A percentile compares a stretch with the other conserved stretches of the same genome.
Evolutionary conservation across 2,888 invertebrate genomes (phyloP).

Genomic region (Tiphia femorata): DNA sequence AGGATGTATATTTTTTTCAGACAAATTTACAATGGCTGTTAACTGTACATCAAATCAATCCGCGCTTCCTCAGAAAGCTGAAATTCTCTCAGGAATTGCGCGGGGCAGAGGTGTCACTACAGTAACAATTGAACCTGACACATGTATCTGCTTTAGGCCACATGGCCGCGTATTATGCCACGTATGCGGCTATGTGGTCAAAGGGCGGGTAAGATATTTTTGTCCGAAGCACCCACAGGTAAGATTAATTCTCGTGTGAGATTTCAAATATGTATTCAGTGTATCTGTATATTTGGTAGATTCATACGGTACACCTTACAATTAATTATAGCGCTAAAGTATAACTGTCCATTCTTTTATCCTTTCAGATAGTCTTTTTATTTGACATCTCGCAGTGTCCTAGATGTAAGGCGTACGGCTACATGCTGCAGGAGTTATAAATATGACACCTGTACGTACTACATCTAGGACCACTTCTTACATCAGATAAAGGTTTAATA

Average conservation of each 20-base stretch:
- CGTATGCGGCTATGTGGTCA: constrained; percentile 26
- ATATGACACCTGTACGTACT: too few species aligned
- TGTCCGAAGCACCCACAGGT: constrained; percentile 31
- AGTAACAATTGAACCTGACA: background rate
- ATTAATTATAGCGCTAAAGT: background rate
- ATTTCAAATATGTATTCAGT: constrained; percentile 9
- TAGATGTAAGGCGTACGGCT: constrained; percentile 60
- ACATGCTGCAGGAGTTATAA: constrained; percentile 41
- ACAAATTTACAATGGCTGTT: too few species aligned
- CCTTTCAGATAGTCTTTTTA: constrained; percentile 70
- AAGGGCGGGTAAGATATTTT: constrained; percentile 24
- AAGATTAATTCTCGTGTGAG: background rate
- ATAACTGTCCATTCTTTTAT: too few species aligned
- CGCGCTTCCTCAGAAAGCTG: background rate
- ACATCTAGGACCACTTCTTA: too few species aligned
- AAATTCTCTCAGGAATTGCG: background rate
- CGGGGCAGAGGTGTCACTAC: too few species aligned
- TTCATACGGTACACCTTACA: background rate
- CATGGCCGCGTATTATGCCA: constrained; percentile 18
- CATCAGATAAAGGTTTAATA: too few species aligned
- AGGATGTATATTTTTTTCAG: too few species aligned
- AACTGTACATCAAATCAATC: too few species aligned
- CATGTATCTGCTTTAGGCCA: constrained; percentile 21
- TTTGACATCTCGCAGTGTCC: constrained; percentile 71
- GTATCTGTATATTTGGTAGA: constrained; percentile 22